Conservation (phyloP, 2,888 invertebrate genomes). For the Lepidocyrtoides sp. region DNA sequence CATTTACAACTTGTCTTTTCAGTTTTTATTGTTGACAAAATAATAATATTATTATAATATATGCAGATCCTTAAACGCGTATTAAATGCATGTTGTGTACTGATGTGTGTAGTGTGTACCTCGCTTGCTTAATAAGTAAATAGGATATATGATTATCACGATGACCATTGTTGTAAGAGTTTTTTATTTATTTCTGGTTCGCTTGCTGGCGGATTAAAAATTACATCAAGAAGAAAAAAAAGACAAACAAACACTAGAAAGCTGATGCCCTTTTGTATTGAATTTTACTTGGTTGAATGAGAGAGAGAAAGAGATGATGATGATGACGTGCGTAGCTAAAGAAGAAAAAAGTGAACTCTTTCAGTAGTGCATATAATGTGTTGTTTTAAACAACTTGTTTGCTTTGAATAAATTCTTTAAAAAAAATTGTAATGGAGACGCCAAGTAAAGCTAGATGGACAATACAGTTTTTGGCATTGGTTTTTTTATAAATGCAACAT, state of each 20-base stretch:
- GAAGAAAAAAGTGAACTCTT: background rate
- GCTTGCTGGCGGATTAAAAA: conserved; percentile 50
- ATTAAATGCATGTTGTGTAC: background rate
- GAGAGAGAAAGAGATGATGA: background rate
- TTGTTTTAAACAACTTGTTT: too few species aligned
- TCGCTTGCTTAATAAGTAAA: background rate
- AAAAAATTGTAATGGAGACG: background rate
- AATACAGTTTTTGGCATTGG: conserved; percentile 14
- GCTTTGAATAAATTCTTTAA: background rate
- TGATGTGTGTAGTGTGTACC: background rate
- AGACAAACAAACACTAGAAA: background rate
- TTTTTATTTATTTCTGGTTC: conserved; percentile 31
- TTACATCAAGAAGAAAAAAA: background rate
- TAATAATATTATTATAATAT: conserved; percentile 68
- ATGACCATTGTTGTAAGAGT: background rate
- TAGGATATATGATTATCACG: background rate
- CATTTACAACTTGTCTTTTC: conserved; percentile 76
- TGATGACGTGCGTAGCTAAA: background rate
- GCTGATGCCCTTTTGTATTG: background rate
- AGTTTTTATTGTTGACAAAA: conserved; percentile 74
- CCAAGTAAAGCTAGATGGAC: background rate
- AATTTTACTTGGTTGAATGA: background rate
- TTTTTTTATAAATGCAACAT: too few species aligned
- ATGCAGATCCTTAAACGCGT: conserved; percentile 58
- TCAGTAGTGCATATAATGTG: background rate